Base-by-base conservation (phyloP, 2,797 vertebrate genomes). In the Gymnodraco acuticeps region DNA sequence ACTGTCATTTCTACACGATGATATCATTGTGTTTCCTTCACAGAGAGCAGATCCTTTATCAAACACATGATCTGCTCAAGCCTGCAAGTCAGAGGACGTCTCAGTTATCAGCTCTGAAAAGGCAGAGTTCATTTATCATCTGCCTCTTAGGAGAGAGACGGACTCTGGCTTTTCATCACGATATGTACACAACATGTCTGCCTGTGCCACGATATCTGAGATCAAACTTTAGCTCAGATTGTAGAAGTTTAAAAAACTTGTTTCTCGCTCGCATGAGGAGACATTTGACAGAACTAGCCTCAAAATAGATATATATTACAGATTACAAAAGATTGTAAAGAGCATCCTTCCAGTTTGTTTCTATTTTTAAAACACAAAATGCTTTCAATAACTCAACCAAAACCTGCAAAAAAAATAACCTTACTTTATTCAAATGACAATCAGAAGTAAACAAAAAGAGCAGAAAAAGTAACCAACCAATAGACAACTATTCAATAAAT, bases 41-140 rank as follows among this genome's bases (percentile, higher is more conserved):
- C 53, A 83, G 43, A 17, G 64, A 64, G 70, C 68, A 71, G 81
- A 81, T 83, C 84, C 80, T 87, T 89, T 83, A 89, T 92, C 85
- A 79, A 83, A 75, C 75, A 75, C 77, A 55, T 62, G 73, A 89
- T 87, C 71, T 77, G 67, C 46, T 60, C 43, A 65, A 48, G 55
- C 75, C 81, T 75, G 74, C 62, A 43, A 81, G 88, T 80, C 82
- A 82, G 64, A 65, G 58, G 68, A 74, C 64, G 58, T 73, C 72
- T 87, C 85, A 76, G 54, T 77, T 90, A 84, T 86, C 76, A 77
- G 52, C 63, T 56, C 46, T 84, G 70, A 88, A 86, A 85, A 81
- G 79, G 38, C 47, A 27, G 2, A 42, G 64, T 71, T 80, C 70
- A 85, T 86, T 87, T 53, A 90, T 87, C 77, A 79, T 54, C 53